A percentile compares a stretch with the other conserved stretches of the same genome.
Conservation (phyloP, 2,888 invertebrate species). For the Phragmatobia fuliginosa region DNA sequence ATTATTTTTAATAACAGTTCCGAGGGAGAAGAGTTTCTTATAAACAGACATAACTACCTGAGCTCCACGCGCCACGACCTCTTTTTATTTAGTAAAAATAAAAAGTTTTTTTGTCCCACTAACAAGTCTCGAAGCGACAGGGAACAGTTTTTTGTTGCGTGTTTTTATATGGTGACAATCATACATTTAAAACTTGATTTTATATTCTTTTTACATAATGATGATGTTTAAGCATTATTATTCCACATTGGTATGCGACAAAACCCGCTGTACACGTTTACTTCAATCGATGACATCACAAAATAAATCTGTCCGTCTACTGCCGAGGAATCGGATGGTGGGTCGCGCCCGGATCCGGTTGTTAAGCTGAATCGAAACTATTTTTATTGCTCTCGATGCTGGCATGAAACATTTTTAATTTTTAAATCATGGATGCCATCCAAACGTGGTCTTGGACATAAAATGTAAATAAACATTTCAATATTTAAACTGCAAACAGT, state of each 20-base stretch:
- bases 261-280: conserved; percentile 44
- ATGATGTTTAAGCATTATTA: conserved; percentile 21
- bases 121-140: conserved; percentile 43
- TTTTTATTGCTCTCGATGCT: conserved; percentile 78
- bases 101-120: conserved; percentile 46
- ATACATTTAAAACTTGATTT: conserved; percentile 18
- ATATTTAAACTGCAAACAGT: background rate
- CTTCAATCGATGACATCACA: conserved; percentile 79
- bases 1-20: conserved; percentile 31
- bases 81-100: conserved; percentile 35
- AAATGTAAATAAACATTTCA: background rate
- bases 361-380: conserved; percentile 78
- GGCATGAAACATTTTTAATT: conserved; percentile 68
- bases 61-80: conserved; percentile 49
- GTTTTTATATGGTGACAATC: conserved; percentile 35
- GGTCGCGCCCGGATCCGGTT: conserved; percentile 81
- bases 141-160: conserved; percentile 30
- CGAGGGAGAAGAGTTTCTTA: conserved; percentile 10
- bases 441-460: background rate
- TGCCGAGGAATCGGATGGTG: conserved; percentile 62
- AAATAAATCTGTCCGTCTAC: conserved; percentile 74
- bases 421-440: conserved; percentile 16
- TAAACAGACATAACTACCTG: conserved; percentile 55
- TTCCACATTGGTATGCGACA: conserved; percentile 20
- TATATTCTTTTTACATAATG: conserved; percentile 13